Percentiles rank a stretch among this genome's conserved stretches.
Conservation (phyloP, 2,888 invertebrate genomes). For the Biston stratarius region DNA sequence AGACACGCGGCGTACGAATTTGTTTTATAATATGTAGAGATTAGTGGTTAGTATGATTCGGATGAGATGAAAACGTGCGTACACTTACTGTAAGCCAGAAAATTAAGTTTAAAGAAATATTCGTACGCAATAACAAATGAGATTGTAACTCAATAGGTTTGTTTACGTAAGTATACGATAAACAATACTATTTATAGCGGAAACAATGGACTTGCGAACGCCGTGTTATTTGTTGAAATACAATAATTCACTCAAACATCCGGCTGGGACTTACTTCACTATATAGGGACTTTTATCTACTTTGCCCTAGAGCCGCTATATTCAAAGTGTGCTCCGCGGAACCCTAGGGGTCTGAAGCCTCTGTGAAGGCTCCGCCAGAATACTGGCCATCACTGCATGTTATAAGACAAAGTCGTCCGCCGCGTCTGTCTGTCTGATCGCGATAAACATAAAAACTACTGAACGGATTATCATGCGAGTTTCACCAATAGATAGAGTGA, state of each 20-base stretch:
- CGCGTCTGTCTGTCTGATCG: too few species aligned
- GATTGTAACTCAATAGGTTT: conserved; percentile 9
- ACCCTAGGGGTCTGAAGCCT: too few species aligned
- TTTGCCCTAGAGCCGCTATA: neutral
- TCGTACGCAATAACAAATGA: neutral
- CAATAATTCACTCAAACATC: conserved; percentile 47
- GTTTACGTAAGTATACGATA: conserved; percentile 13
- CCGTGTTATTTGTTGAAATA: conserved; percentile 43
- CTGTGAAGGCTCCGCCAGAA: too few species aligned
- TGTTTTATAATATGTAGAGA: too few species aligned
- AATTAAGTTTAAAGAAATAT: conserved; percentile 2
- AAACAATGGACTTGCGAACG: conserved; percentile 40
- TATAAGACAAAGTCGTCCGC: too few species aligned
- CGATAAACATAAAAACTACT: too few species aligned
- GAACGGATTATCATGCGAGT: too few species aligned
- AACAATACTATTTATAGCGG: conserved; percentile 43
- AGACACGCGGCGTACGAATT: too few species aligned
- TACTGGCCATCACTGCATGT: too few species aligned
- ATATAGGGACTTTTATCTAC: neutral
- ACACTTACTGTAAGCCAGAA: neutral
- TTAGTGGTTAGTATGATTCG: too few species aligned
- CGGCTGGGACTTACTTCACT: conserved; percentile 8
- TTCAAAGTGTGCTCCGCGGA: too few species aligned
- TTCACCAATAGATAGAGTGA: too few species aligned
- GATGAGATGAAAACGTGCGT: neutral